Evolutionary conservation across 2,797 vertebrate species (phyloP).

Genomic region (Xenops minutus): DNA sequence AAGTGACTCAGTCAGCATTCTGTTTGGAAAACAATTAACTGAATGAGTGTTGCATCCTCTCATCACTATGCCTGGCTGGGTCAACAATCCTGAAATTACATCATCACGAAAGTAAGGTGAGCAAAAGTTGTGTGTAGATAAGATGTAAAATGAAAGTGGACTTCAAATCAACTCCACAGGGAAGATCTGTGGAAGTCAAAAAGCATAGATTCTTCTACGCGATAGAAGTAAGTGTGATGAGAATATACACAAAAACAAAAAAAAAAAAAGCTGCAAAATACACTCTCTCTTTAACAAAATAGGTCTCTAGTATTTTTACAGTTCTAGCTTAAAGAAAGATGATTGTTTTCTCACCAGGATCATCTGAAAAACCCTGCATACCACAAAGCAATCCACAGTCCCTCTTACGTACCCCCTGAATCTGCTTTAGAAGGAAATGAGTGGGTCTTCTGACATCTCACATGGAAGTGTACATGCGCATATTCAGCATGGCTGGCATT

Average conservation of each 20-base stretch:
- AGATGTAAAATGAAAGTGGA: not conserved
- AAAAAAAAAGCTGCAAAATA: not conserved
- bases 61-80: not conserved
- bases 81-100: not conserved
- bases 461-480: not conserved
- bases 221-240: not conserved
- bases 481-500: not conserved
- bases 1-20: not conserved
- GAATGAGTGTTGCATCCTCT: not conserved
- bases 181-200: not conserved
- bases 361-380: not conserved
- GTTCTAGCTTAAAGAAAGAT: not conserved
- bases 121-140: not conserved
- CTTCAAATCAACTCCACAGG: not conserved
- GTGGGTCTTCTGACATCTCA: not conserved
- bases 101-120: not conserved
- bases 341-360: not conserved
- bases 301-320: not conserved
- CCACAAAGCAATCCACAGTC: not conserved
- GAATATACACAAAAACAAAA: not conserved
- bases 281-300: not conserved
- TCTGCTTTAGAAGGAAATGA: not conserved
- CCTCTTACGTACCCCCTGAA: not conserved
- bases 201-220: not conserved
- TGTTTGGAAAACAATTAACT: not conserved